phyloP scores from a whole-genome alignment of 2,113 vertebrate genomes.

The Bubo bubo region DNA sequence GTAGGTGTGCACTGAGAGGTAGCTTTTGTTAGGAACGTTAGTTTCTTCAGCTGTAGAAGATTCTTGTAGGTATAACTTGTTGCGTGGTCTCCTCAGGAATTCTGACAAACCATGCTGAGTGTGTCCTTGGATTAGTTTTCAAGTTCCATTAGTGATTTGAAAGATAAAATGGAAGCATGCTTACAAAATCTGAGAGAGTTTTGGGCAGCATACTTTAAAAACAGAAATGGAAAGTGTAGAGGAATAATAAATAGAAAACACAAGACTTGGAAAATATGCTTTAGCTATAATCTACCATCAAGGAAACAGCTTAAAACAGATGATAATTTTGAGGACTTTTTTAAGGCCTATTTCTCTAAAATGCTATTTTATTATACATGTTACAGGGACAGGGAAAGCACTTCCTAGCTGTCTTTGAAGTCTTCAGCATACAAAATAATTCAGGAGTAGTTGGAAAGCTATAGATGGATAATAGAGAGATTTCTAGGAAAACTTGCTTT shows the following conservation, averaged over 20 bases:
- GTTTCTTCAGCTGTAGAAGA: neutral
- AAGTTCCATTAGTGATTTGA: neutral
- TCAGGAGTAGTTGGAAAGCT: neutral
- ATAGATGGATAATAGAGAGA: neutral
- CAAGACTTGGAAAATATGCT: neutral
- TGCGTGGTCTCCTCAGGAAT: neutral
- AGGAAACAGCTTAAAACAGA: neutral
- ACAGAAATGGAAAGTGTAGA: neutral
- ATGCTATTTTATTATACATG: neutral
- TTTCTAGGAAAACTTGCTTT: neutral
- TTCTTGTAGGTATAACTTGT: neutral
- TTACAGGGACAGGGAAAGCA: neutral
- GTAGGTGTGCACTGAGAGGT: neutral
- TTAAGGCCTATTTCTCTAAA: neutral
- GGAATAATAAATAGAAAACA: neutral
- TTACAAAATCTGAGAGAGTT: neutral
- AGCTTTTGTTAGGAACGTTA: neutral
- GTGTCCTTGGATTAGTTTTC: neutral
- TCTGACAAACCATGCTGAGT: neutral
- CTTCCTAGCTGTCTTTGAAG: neutral
- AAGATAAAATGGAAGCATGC: neutral
- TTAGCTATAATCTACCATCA: neutral
- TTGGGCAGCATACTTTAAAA: neutral
- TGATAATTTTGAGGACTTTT: neutral
- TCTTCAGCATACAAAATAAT: neutral